These are phyloP conservation scores for Diphyllodes magnificus DNA, from an alignment of 2,113 vertebrate genomes.

Conservation along the genomic window DNA sequence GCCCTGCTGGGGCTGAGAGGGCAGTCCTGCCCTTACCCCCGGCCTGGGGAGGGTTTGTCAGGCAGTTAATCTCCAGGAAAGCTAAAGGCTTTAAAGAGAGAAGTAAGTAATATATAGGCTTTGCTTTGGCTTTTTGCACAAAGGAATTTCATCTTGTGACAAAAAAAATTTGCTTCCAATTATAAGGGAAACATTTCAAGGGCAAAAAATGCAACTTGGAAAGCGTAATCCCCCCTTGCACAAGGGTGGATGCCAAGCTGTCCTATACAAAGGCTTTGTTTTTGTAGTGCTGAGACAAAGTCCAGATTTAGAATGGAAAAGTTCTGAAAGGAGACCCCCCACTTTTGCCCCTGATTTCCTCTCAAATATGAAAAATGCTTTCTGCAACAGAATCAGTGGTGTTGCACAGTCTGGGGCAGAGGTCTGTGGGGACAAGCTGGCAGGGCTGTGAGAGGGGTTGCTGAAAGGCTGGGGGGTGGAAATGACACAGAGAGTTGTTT, in stretches of 20 bases:
- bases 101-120: neutral
- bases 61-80: neutral
- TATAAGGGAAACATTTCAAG: constrained; percentile 23
- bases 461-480: neutral
- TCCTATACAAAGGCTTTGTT: neutral
- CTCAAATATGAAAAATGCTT: neutral
- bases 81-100: neutral
- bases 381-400: neutral
- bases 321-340: neutral
- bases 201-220: neutral
- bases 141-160: constrained; percentile 32
- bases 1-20: neutral
- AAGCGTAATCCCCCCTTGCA: neutral
- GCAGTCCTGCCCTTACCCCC: neutral
- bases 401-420: neutral
- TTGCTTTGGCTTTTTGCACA: neutral
- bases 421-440: neutral
- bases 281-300: neutral
- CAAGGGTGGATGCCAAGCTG: neutral
- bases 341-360: neutral
- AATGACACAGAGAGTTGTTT: neutral
- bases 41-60: neutral
- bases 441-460: neutral
- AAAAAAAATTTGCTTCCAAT: constrained; percentile 20
- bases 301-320: neutral